phyloP scores from a whole-genome alignment of 2,888 invertebrate species.

The Ommatoiulus sabulosus region DNA sequence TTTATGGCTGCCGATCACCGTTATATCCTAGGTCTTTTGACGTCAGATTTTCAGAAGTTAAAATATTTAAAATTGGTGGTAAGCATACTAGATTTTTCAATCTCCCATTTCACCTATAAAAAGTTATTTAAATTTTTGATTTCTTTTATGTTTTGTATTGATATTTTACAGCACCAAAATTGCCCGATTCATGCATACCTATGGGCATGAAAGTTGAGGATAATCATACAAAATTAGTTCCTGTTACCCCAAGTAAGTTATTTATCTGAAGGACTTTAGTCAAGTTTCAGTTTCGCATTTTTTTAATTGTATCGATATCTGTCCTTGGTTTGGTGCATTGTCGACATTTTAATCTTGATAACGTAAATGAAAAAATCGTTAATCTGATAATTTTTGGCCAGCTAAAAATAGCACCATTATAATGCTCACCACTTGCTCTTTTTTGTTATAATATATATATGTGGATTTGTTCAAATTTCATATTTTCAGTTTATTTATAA shows the following conservation, averaged over 20 bases:
- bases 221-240: constrained; percentile 88
- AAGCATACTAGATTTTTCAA: constrained; percentile 61
- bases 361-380: too few relatives aligned
- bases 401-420: too few relatives aligned
- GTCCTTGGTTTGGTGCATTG: too few relatives aligned
- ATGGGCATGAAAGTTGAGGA: constrained; percentile 94
- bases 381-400: too few relatives aligned
- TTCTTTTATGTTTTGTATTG: too few relatives aligned
- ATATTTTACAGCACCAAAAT: constrained; percentile 76
- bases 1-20: constrained; percentile 85
- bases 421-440: too few relatives aligned
- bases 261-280: background rate
- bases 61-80: constrained; percentile 90
- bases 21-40: constrained; percentile 96
- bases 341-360: too few relatives aligned
- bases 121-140: background rate
- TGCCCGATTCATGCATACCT: constrained; percentile 97
- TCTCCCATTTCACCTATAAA: background rate
- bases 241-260: constrained; percentile 76
- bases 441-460: too few relatives aligned
- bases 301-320: too few relatives aligned
- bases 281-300: too few relatives aligned
- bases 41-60: constrained; percentile 88
- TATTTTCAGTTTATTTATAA: too few relatives aligned
- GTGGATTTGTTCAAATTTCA: too few relatives aligned